phyloP scores from a whole-genome alignment of 1,140 invertebrate genomes.

The Magallana gigas region DNA sequence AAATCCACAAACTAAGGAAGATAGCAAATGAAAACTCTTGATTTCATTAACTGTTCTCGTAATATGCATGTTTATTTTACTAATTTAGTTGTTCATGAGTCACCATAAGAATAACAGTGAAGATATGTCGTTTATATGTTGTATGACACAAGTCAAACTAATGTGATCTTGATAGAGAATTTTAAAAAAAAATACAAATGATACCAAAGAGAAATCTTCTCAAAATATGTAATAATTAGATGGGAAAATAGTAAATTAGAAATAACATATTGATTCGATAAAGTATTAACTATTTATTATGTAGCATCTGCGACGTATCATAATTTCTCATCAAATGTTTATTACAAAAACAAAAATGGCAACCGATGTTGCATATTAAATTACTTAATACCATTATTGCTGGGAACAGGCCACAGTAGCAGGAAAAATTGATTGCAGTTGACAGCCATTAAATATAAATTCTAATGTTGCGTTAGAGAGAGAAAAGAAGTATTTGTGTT shows the following conservation, averaged over 20 bases:
- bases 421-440: not conserved
- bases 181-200: too few species aligned
- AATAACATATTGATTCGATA: constrained; percentile 1
- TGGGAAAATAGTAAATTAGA: not conserved
- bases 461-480: too few species aligned
- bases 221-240: too few species aligned
- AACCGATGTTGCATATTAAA: constrained; percentile 25
- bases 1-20: too few species aligned
- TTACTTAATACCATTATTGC: constrained; percentile 26
- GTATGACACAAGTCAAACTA: not conserved
- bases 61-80: too few species aligned
- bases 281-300: not conserved
- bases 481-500: too few species aligned
- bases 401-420: not conserved
- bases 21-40: too few species aligned
- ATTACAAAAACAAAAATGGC: not conserved
- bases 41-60: too few species aligned
- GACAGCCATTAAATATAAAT: not conserved
- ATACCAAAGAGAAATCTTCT: too few species aligned
- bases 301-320: constrained; percentile 7
- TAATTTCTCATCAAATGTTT: not conserved
- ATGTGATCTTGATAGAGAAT: not conserved
- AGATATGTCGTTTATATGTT: not conserved
- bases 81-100: too few species aligned
- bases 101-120: too few species aligned